These are phyloP conservation scores for Criorhina ranunculi DNA, from an alignment of 2,888 invertebrate genomes.

Conservation along the genomic window DNA sequence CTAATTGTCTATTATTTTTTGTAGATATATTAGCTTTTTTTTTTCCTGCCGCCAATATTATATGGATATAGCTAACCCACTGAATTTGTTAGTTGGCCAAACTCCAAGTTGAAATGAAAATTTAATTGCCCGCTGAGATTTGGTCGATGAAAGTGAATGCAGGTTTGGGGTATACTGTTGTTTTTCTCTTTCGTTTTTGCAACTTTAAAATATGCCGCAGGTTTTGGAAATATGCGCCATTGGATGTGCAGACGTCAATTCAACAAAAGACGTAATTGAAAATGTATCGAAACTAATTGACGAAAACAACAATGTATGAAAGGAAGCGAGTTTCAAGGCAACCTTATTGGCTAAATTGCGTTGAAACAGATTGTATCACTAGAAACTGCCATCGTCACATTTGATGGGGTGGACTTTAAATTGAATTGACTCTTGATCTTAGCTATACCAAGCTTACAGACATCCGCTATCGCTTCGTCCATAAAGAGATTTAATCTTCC, in stretches of 20 bases:
- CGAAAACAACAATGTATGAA: conserved; percentile 9
- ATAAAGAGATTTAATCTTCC: too few relatives aligned
- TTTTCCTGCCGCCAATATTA: conserved; percentile 48
- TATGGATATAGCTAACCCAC: not conserved
- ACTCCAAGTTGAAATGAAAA: conserved; percentile 67
- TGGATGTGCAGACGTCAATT: conserved; percentile 37
- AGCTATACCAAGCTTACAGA: too few relatives aligned
- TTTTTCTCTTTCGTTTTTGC: conserved; percentile 9
- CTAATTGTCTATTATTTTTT: conserved; percentile 29
- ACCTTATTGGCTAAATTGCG: not conserved
- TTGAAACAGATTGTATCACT: too few relatives aligned
- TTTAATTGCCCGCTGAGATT: conserved; percentile 58
- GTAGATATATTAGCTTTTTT: not conserved
- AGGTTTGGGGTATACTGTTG: conserved; percentile 18
- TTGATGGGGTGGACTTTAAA: too few relatives aligned
- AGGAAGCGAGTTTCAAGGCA: not conserved
- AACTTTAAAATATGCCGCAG: conserved; percentile 26
- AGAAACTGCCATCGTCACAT: too few relatives aligned
- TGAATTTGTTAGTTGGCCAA: conserved; percentile 37
- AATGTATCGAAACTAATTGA: conserved; percentile 17
- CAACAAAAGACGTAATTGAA: conserved; percentile 20
- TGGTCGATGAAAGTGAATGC: conserved; percentile 57
- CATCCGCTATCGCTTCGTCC: too few relatives aligned
- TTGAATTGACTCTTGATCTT: too few relatives aligned
- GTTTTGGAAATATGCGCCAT: conserved; percentile 32